Evolutionary conservation across 2,888 invertebrate genomes (phyloP).

Genomic region (Torymus texanus): DNA sequence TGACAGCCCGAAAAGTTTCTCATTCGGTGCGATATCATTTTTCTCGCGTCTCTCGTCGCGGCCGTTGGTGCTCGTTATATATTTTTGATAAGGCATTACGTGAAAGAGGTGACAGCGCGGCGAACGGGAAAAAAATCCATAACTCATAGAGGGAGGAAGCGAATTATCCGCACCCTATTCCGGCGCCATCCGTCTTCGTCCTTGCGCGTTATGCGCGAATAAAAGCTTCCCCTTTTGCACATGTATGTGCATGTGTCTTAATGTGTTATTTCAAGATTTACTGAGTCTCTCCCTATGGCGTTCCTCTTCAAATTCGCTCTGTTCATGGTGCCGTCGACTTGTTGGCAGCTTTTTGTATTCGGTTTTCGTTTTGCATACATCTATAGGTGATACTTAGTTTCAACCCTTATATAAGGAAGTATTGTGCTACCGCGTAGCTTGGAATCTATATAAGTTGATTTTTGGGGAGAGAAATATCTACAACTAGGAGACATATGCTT

Average conservation of each 20-base stretch:
- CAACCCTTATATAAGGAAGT: too few relatives aligned
- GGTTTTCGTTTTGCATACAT: too few relatives aligned
- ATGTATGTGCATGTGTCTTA: constrained; percentile 22
- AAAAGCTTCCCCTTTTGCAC: constrained; percentile 24
- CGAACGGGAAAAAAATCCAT: constrained; percentile 49
- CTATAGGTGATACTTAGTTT: too few relatives aligned
- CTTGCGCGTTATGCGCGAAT: constrained; percentile 40
- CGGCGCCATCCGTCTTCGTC: constrained; percentile 48
- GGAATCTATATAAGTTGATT: too few relatives aligned
- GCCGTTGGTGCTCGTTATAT: constrained; percentile 7
- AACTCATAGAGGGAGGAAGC: constrained; percentile 41
- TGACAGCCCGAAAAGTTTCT: constrained; percentile 13
- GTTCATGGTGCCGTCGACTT: too few relatives aligned
- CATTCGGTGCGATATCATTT: not conserved
- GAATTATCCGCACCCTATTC: constrained; percentile 33
- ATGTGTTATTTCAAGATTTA: constrained; percentile 46
- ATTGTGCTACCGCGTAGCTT: too few relatives aligned
- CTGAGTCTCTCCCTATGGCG: not conserved
- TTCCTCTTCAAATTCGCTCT: too few relatives aligned
- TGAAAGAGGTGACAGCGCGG: constrained; percentile 22
- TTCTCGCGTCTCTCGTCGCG: not conserved
- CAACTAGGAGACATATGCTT: too few relatives aligned
- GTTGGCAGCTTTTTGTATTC: too few relatives aligned
- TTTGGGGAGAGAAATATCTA: too few relatives aligned
- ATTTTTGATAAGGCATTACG: constrained; percentile 47